Base-by-base conservation (phyloP, 1,140 invertebrate genomes). In the Sitodiplosis mosellana region DNA sequence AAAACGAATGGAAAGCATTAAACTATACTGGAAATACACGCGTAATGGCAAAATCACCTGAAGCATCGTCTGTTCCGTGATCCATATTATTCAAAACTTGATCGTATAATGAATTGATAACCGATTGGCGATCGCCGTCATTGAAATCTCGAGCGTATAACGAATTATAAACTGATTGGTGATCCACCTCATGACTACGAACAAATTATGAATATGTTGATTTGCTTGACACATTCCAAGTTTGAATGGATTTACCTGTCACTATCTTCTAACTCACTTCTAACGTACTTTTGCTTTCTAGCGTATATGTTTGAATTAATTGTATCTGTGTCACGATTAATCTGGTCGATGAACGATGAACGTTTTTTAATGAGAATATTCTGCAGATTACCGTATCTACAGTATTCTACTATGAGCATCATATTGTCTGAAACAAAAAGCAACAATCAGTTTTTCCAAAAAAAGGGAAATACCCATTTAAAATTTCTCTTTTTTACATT, bases 391-490 rank as follows among this genome's bases (percentile, higher is more conserved):
- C 91, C 91, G 60, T 78, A 87, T 36, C 78, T 76, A 59, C 90
- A 95, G 61, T 83, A 94, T 59, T 96, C 90, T 14, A 95, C 87
- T 52, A 95, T 84, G 0, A 94, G 85, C 51, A 83, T 67, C 15
- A 92, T 56, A 66, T 90, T 86, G 19, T 78, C 86, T 89, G 72
- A 72, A 45, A 52, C n/a, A 47, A 21, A 11, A 46, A 22, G 33
- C 7, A 14, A 34, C 14, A 34, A 8, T 34, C 33, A 34, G 14
- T n/a, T n/a, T n/a, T n/a, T n/a, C n/a, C n/a, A n/a, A n/a, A 27
- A 10, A 27, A 27, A 27, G 27, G 4, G 27, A 27, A 27, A 27
- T 5, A 5, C n/a, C n/a, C n/a, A 27, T 5, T 27, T 27, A n/a
- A 5, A 27, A 5, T 27, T 27, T 19, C 41, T 43, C 8, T 20